Evolutionary conservation across 2,888 invertebrate species (phyloP).

Genomic region (Lepidocyrtinus sp.): DNA sequence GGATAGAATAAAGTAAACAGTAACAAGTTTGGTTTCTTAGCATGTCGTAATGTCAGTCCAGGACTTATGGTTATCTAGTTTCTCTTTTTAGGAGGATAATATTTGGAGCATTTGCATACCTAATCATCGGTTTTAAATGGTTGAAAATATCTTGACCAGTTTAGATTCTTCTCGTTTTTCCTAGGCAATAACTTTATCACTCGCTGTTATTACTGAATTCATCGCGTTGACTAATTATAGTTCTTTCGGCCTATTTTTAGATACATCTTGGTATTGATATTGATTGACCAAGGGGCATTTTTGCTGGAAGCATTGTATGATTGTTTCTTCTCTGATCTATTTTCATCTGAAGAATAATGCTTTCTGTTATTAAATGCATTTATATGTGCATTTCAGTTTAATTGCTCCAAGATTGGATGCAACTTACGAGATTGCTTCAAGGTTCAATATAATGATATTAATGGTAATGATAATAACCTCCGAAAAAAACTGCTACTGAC

Average conservation of each 20-base stretch:
- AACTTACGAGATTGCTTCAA: slow-evolving; percentile 32
- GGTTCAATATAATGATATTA: slow-evolving; percentile 20
- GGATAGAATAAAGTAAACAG: slow-evolving; percentile 10
- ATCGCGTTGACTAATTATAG: slow-evolving; percentile 53
- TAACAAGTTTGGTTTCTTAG: too few species aligned
- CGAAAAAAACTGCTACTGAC: slow-evolving; percentile 3
- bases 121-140: slow-evolving; percentile 43
- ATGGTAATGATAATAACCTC: slow-evolving; percentile 11
- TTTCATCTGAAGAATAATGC: not conserved
- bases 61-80: too few species aligned
- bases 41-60: too few species aligned
- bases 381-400: slow-evolving; percentile 27
- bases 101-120: slow-evolving; percentile 42
- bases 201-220: slow-evolving; percentile 15
- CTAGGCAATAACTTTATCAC: slow-evolving; percentile 51
- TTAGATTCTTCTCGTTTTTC: slow-evolving; percentile 28
- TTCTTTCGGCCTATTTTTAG: slow-evolving; percentile 30
- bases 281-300: slow-evolving; percentile 34
- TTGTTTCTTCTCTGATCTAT: slow-evolving; percentile 15
- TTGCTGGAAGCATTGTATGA: not conserved
- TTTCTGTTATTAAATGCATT: slow-evolving; percentile 18
- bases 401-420: slow-evolving; percentile 50
- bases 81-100: too few species aligned
- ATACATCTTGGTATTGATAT: too few species aligned
- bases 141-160: slow-evolving; percentile 48